Percentiles rank a stretch among this genome's conserved stretches.
phyloP scores from a whole-genome alignment of 2,113 vertebrate species.

The Pterocles orientalis region DNA sequence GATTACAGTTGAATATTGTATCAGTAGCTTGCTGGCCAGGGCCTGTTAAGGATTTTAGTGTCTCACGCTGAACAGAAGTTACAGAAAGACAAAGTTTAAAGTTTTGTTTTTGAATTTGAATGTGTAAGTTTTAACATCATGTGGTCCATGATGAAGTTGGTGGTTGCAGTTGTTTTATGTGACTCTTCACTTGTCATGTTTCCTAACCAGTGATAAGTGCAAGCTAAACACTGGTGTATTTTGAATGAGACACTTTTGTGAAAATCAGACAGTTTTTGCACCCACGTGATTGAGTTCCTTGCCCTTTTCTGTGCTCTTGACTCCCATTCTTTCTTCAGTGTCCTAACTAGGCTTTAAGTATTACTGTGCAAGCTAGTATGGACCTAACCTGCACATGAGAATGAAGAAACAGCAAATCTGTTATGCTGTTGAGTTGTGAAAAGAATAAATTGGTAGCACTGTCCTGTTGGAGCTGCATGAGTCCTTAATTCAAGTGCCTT shows the following conservation, averaged over 20 bases:
- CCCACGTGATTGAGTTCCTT: neutral
- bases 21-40: neutral
- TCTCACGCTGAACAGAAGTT: neutral
- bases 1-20: neutral
- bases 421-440: accelerated
- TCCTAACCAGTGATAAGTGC: neutral
- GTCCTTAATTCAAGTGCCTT: neutral
- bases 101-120: neutral
- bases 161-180: neutral
- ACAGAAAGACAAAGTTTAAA: neutral
- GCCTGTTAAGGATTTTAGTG: neutral
- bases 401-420: neutral
- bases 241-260: neutral
- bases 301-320: neutral
- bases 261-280: neutral
- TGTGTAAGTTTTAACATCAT: neutral
- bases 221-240: neutral
- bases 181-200: neutral
- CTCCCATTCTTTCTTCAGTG: neutral
- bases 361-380: neutral
- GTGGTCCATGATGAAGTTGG: neutral
- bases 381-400: neutral
- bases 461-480: neutral
- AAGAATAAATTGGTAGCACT: neutral
- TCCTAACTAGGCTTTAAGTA: neutral